Base-by-base conservation (phyloP, 2,113 vertebrate genomes). In the Protobothrops mucrosquamatus region DNA sequence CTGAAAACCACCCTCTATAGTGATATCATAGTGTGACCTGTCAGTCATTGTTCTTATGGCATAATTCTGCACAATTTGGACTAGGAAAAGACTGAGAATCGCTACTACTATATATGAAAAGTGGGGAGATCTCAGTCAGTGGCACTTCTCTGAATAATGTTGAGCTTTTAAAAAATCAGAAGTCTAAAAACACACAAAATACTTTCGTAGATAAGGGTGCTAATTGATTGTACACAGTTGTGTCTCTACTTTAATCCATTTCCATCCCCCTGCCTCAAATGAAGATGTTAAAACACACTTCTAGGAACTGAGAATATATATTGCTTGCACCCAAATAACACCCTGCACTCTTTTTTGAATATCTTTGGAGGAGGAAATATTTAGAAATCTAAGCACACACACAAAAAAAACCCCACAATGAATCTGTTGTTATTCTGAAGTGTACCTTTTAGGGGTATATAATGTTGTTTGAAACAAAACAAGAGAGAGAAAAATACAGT, bases 361-460 rank as follows among this genome's bases (percentile, higher is more conserved):
- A 86, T 89, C 11, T 87, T 92, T 94, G 90, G 0, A 61, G 54
- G 8, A 1, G 7, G 7, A 22, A 91, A 91, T 85, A 87, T 87
- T 87, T 92, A n/a, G n/a, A 43, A 87, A 92, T 51, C 43, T 95
- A 95, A 92, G 11, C 90, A 15, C 15, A 69, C 29, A 69, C 12
- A 69, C 48, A 51, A 26, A 26, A 64, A 64, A 64, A 51, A 1
- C 48, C 8, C 12, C 12, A 69, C 29, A n/a, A n/a, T 69, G 96
- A 96, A 52, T 59, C 7, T 94, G 34, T 24, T 52, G 95, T 96
- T 96, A 93, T 26, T 85, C 24, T 52, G 64, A 51, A 57, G 74
- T 87, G 95, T 90, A 55, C 92, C 93, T 95, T 96, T 92, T 95
- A 81, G 85, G 81, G 89, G 92, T 88, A 95, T 96, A 94, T 94